Conservation (phyloP, 64 coral and sea anemone genomes). For the Dendronephthya gigantea region DNA sequence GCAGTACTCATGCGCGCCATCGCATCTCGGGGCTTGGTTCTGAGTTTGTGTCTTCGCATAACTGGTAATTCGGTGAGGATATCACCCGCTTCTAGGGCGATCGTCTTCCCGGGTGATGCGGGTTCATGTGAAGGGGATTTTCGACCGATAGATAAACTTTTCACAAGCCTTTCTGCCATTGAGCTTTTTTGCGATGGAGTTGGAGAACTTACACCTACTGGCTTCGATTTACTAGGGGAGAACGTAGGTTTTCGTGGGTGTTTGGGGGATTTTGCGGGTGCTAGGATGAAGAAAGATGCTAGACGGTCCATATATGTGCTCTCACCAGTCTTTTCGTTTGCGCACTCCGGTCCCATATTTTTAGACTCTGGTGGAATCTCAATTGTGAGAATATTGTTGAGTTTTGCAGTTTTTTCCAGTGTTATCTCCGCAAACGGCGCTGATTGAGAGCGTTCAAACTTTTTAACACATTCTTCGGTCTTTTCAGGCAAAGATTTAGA, state of each 20-base stretch:
- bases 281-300: background rate
- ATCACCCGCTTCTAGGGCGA: background rate
- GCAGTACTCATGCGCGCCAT: background rate
- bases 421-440: background rate
- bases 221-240: background rate
- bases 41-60: background rate
- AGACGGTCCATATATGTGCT: background rate
- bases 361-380: background rate
- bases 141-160: background rate
- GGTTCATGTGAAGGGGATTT: background rate
- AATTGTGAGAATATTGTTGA: background rate
- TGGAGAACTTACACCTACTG: background rate
- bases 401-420: background rate
- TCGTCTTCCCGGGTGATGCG: background rate
- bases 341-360: background rate
- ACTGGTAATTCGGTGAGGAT: background rate
- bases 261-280: background rate
- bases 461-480: background rate
- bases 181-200: background rate
- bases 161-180: background rate
- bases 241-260: background rate
- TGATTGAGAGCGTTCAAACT: background rate
- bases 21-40: background rate
- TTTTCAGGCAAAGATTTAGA: conserved; percentile 12
- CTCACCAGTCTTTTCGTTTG: background rate